These are phyloP conservation scores for Phaenicophaeus curvirostris DNA, from an alignment of 2,797 vertebrate species.

Conservation along the genomic window DNA sequence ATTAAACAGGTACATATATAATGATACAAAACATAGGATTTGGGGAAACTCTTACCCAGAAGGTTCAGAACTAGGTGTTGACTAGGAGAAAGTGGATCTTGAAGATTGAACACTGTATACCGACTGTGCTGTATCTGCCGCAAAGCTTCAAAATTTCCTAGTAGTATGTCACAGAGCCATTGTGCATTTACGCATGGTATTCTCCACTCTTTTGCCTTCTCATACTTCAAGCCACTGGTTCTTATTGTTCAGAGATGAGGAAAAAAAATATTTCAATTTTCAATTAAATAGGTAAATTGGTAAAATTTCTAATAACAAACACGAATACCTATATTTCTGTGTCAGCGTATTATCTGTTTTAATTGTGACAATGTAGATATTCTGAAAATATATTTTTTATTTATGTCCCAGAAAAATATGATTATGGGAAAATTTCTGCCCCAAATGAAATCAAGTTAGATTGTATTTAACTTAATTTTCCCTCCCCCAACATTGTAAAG, in stretches of 20 bases:
- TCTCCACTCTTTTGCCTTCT: slow-evolving; percentile 97
- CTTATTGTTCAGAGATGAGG: slow-evolving; percentile 64
- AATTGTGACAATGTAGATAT: background rate
- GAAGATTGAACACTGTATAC: slow-evolving; percentile 86
- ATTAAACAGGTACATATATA: background rate
- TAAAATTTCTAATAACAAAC: background rate
- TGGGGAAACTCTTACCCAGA: slow-evolving; percentile 77
- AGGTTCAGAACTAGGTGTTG: slow-evolving; percentile 88
- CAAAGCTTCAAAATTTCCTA: slow-evolving; percentile 92
- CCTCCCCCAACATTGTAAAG: background rate
- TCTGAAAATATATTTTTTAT: background rate
- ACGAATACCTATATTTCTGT: background rate
- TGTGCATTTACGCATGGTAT: slow-evolving; percentile 95
- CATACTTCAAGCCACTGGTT: slow-evolving; percentile 90
- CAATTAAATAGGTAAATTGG: background rate
- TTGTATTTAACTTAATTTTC: background rate
- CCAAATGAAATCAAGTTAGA: background rate
- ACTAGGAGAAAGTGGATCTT: slow-evolving; percentile 89
- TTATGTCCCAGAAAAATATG: fast-evolving
- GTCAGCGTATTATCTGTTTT: background rate
- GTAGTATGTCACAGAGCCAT: slow-evolving; percentile 94
- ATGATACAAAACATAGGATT: background rate
- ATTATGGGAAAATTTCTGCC: background rate
- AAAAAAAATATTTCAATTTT: background rate
- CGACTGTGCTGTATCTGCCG: slow-evolving; percentile 90